Base-by-base conservation (phyloP, 1,140 invertebrate species). In the Cydia pomonella region DNA sequence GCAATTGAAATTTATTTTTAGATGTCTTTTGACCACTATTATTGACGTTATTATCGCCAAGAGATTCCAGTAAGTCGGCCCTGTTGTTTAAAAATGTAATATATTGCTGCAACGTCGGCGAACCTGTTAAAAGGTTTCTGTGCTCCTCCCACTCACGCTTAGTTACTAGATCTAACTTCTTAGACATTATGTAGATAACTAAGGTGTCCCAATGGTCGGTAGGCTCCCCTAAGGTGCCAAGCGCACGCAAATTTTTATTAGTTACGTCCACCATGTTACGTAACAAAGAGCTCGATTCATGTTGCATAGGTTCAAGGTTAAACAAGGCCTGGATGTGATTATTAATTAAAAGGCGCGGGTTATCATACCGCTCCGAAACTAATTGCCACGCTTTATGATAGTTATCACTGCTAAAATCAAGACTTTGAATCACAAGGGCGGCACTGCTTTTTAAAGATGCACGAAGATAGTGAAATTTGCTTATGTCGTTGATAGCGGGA, bases 401-500 rank as follows among this genome's bases (percentile, higher is more conserved):
- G 53, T 79, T 80, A 21, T 63, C 63, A 12, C 77, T 76, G 0
- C 73, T 77, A 23, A 84, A 77, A 73, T 82, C 80, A 62, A 89
- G 76, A 4, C 76, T 77, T 75, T 82, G 73, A 18, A 90, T 79
- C 3, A 86, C 78, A 25, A 82, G 64, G 1, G 66, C 50, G 0
- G 86, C 84, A 53, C 78, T 76, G 9, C 79, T 80, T 53, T 81
- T 75, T 33, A 89, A 73, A 74, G 81, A 79, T 6, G 85, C 76
- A 16, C 75, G 72, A 12, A 76, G 38, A 27, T 76, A 76, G 13
- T 76, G 75, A 66, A n/a, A 76, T 41, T 73, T 79, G 64, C 64
- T 88, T 59, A 85, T 82, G 13, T 77, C 41, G 29, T 38, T 63
- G 3, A 87, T 73, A 13, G 66, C 25, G 1, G 73, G 25, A 72